A percentile compares a stretch with the other conserved stretches of the same genome.
These are phyloP conservation scores for Incurvaria masculella DNA, from an alignment of 2,888 invertebrate genomes.

Conservation along the genomic window DNA sequence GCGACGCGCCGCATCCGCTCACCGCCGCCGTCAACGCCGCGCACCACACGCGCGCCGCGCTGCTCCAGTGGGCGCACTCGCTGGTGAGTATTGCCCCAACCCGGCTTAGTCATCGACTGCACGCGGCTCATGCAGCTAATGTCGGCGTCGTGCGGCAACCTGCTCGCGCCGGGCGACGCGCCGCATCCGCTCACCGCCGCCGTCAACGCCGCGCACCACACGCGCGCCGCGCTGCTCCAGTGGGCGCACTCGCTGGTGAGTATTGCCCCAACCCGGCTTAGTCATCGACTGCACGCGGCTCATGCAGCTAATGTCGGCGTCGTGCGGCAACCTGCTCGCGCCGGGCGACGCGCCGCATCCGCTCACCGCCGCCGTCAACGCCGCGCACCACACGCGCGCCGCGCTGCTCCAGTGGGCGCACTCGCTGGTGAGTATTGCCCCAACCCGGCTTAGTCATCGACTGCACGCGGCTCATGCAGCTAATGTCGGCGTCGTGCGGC, in stretches of 20 bases:
- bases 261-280: neutral
- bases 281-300: conserved; percentile 69
- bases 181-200: conserved; percentile 61
- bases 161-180: conserved; percentile 34
- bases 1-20: conserved; percentile 61
- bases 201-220: conserved; percentile 44
- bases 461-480: conserved; percentile 81
- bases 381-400: conserved; percentile 39
- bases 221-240: conserved; percentile 38
- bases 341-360: conserved; percentile 55
- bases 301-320: conserved; percentile 65
- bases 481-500: conserved; percentile 43
- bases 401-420: conserved; percentile 50
- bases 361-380: conserved; percentile 52
- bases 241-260: conserved; percentile 48
- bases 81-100: conserved; percentile 25
- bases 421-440: conserved; percentile 30
- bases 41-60: conserved; percentile 38
- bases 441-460: neutral
- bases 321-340: conserved; percentile 22
- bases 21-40: conserved; percentile 45
- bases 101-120: conserved; percentile 29
- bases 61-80: conserved; percentile 48
- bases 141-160: conserved; percentile 25
- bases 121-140: conserved; percentile 79